Base-by-base conservation (phyloP, 2,888 invertebrate genomes). In the Cremastobaeus sp. region DNA sequence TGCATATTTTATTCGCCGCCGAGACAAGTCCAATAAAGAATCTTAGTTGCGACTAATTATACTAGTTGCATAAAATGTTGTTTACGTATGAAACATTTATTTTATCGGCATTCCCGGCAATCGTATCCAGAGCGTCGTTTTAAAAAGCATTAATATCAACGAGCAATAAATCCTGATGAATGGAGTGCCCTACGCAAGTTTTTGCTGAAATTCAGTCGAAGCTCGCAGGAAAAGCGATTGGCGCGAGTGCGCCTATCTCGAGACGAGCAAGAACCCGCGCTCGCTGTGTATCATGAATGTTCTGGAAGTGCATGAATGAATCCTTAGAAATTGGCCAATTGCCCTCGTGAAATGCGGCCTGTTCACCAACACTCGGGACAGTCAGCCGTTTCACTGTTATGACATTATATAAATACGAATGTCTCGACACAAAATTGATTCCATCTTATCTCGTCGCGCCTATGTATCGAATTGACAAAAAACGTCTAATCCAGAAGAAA, bases 241-340 rank as follows among this genome's bases (percentile, higher is more conserved):
- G 54, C 20, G 8, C 8, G 34, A 34, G 57, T 34, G 25, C 15
- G 35, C 37, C 14, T 37, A 30, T 48, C 35, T 28, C 30, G 37
- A 41, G 12, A 20, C 11, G 50, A 8, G 41, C 30, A 41, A 71
- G 70, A 64, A 62, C 43, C 35, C 25, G 70, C 32, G 11, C 21
- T 59, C 41, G 65, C 45, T 47, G 37, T 54, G 65, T 55, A 48
- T 66, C 62, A 73, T 66, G 66, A 73, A 66, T 66, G 66, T 72
- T 54, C 65, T 72, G 54, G 65, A 72, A 72, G 66, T 72, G 66
- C 73, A 66, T 73, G 73, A 73, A 68, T 73, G 73, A 73, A 73
- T 73, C 72, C 60, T 66, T 66, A 66, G 72, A 72, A 66, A 72
- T 66, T 72, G 72, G 72, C 72, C 60, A 60, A 72, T 72, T 72